Percentiles rank a stretch among this genome's conserved stretches.
Evolutionary conservation across 2,113 vertebrate species (phyloP).

Genomic region (Brienomyrus longianalis): DNA sequence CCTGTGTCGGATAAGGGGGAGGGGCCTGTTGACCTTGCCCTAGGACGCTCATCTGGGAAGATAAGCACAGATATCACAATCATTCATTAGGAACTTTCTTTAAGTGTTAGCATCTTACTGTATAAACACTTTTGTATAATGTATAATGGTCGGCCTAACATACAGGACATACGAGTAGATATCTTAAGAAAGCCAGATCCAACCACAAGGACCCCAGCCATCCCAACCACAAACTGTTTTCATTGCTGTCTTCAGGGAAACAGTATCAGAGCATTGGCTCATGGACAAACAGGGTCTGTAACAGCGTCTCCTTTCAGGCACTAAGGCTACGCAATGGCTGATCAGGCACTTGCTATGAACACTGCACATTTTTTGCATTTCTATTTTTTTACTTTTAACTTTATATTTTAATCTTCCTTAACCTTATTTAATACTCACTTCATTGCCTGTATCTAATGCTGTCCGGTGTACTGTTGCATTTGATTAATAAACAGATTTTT

Average conservation of each 20-base stretch:
- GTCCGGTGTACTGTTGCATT: neutral
- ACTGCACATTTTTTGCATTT: neutral
- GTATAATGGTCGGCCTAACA: neutral
- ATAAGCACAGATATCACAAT: neutral
- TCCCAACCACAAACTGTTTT: neutral
- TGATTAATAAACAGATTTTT: neutral
- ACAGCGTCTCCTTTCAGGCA: neutral
- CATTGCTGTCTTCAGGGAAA: neutral
- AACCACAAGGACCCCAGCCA: neutral
- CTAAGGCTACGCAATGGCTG: neutral
- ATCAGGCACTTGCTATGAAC: neutral
- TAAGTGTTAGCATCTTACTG: neutral
- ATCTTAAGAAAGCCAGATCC: neutral
- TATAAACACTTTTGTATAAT: neutral
- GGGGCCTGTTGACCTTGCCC: constrained; percentile 83
- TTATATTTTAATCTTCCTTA: neutral
- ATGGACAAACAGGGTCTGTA: neutral
- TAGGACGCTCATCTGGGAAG: constrained; percentile 67
- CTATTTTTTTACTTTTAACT: neutral
- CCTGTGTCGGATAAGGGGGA: constrained; percentile 81
- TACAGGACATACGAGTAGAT: neutral
- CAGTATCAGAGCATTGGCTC: neutral
- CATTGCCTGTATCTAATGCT: neutral
- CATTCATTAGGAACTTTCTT: neutral
- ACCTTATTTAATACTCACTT: neutral